A percentile compares a stretch with the other conserved stretches of the same genome.
phyloP scores from a whole-genome alignment of 2,797 vertebrate genomes.

The Hydrolagus colliei region DNA sequence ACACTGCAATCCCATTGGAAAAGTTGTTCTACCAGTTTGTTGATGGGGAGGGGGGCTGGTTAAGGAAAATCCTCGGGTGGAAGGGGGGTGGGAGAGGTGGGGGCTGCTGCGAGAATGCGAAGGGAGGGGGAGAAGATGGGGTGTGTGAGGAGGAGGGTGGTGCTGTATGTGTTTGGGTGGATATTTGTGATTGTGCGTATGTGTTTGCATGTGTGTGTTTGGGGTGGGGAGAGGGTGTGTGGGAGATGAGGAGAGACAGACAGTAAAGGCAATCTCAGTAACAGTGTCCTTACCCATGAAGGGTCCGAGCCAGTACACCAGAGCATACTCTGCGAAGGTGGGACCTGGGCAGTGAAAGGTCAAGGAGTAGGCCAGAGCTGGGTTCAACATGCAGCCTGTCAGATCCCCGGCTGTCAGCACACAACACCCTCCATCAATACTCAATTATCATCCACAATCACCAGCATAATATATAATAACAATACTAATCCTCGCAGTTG shows the following conservation, averaged over 20 bases:
- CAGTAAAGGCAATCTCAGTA: too few species aligned
- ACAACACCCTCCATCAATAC: neutral
- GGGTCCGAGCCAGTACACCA: slow-evolving; percentile 83
- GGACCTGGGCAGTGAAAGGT: slow-evolving; percentile 72
- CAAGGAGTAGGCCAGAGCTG: slow-evolving; percentile 78
- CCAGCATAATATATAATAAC: too few species aligned
- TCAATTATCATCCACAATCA: neutral
- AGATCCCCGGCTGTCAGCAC: slow-evolving; percentile 65
- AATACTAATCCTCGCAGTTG: too few species aligned
- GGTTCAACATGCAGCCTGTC: slow-evolving; percentile 87
- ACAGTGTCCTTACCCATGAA: slow-evolving; percentile 63
- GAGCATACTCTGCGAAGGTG: slow-evolving; percentile 62
- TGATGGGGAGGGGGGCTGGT: neutral
- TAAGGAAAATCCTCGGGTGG: neutral
- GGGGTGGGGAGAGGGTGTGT: neutral
- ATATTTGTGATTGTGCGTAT: too few species aligned
- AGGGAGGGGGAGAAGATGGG: neutral
- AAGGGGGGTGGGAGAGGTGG: neutral
- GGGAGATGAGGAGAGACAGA: neutral
- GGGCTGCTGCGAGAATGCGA: neutral
- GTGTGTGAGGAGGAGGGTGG: neutral
- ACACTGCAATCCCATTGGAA: too few species aligned
- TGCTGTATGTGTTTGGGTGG: too few species aligned
- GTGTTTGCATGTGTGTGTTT: neutral
- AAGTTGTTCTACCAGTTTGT: too few species aligned